Conservation (phyloP, 2,113 vertebrate species). For the Malurus elegans region DNA sequence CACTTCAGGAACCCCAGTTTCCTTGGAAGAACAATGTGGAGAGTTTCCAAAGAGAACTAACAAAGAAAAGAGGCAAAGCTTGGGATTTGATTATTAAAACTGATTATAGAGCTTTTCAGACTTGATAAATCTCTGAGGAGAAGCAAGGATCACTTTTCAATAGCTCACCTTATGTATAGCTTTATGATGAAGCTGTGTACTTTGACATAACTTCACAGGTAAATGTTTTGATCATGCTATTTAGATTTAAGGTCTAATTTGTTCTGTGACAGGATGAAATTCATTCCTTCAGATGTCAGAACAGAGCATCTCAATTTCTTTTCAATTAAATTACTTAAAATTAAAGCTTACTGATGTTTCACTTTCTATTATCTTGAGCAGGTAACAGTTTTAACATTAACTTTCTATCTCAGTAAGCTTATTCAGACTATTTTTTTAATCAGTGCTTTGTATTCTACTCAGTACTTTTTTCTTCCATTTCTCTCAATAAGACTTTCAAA, state of each 20-base stretch:
- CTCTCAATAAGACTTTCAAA: not conserved
- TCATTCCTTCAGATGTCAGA: not conserved
- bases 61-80: not conserved
- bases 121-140: not conserved
- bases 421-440: not conserved
- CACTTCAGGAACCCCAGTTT: not conserved
- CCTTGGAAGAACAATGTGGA: not conserved
- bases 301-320: not conserved
- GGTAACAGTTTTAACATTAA: not conserved
- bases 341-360: not conserved
- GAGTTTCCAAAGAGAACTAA: not conserved
- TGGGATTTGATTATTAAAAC: not conserved
- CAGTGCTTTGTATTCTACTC: not conserved
- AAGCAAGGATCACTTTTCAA: not conserved
- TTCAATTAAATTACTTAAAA: not conserved
- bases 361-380: not conserved
- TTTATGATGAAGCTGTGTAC: not conserved
- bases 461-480: not conserved
- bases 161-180: not conserved
- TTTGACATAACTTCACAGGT: not conserved
- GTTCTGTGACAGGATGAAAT: not conserved
- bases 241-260: not conserved
- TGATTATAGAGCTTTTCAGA: not conserved
- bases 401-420: not conserved
- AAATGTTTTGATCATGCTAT: not conserved